phyloP scores from a whole-genome alignment of 1,140 invertebrate genomes.

The Kradibia gibbosae region DNA sequence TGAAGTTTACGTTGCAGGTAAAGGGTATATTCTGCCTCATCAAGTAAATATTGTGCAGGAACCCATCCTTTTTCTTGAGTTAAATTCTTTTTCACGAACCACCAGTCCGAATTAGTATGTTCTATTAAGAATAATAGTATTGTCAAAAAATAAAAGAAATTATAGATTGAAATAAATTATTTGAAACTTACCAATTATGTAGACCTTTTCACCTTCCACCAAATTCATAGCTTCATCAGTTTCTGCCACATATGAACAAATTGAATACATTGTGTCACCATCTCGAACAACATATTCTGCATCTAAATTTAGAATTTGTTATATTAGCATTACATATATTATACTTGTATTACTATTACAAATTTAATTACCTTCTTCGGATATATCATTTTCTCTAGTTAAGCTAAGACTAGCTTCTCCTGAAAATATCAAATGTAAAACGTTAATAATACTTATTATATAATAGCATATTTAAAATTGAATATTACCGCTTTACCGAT shows the following conservation, averaged over 20 bases:
- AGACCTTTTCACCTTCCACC: conserved; percentile 91
- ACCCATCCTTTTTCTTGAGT: conserved; percentile 94
- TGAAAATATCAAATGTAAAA: conserved; percentile 58
- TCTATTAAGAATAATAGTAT: conserved; percentile 70
- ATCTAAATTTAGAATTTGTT: background rate
- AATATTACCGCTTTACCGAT: conserved; percentile 57
- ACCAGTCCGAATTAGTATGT: conserved; percentile 88
- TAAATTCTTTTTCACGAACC: conserved; percentile 91
- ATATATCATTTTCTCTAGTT: conserved; percentile 73
- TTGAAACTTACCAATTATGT: conserved; percentile 80
- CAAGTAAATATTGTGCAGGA: conserved; percentile 89
- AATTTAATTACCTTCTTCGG: conserved; percentile 67
- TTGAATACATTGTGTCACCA: conserved; percentile 86
- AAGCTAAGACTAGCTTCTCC: conserved; percentile 77
- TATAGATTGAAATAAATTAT: no score
- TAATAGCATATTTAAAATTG: conserved; percentile 38
- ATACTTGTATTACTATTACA: conserved; percentile 33
- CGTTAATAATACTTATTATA: conserved; percentile 35
- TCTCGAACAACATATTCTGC: conserved; percentile 74
- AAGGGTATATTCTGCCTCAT: conserved; percentile 84
- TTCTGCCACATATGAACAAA: conserved; percentile 90
- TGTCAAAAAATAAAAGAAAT: background rate
- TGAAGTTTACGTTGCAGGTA: conserved; percentile 90
- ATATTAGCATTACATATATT: background rate
- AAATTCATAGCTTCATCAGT: conserved; percentile 89